phyloP scores from a whole-genome alignment of 2,888 invertebrate genomes.

The Hyppa rectilinea region DNA sequence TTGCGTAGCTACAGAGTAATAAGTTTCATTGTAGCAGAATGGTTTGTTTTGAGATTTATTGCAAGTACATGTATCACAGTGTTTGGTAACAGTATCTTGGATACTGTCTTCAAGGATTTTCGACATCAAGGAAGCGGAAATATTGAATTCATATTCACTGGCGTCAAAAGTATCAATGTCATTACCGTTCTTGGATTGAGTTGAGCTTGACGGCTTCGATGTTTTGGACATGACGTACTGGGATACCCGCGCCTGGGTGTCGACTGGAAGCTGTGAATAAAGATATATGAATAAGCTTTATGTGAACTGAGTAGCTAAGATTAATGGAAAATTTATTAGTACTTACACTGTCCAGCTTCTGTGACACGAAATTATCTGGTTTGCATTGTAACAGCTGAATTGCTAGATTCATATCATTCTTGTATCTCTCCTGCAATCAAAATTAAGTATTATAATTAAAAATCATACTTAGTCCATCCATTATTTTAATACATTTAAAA shows the following conservation, averaged over 20 bases:
- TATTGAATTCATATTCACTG: constrained; percentile 92
- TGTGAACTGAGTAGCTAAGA: constrained; percentile 6
- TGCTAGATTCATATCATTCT: constrained; percentile 97
- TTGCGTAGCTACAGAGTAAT: constrained; percentile 92
- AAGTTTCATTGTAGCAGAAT: constrained; percentile 89
- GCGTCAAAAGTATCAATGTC: constrained; percentile 90
- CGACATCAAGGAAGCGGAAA: constrained; percentile 97
- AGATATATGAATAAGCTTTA: constrained; percentile 50
- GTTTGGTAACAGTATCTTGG: constrained; percentile 94
- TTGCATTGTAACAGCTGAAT: constrained; percentile 98
- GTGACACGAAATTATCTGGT: constrained; percentile 98
- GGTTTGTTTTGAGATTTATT: constrained; percentile 89
- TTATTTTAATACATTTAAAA: constrained; percentile 5
- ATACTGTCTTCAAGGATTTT: constrained; percentile 97
- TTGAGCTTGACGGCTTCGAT: constrained; percentile 84
- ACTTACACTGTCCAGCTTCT: constrained; percentile 97
- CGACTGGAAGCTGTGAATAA: constrained; percentile 94
- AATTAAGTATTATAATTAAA: constrained; percentile 4
- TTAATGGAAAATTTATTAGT: constrained; percentile 65
- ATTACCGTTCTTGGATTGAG: constrained; percentile 82
- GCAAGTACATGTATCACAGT: constrained; percentile 96
- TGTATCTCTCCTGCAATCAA: constrained; percentile 96
- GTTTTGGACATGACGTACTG: constrained; percentile 93
- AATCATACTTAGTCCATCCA: constrained; percentile 1
- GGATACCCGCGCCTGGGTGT: constrained; percentile 97